phyloP scores from a whole-genome alignment of 2,888 invertebrate species.

The Sarcophaga variegata region DNA sequence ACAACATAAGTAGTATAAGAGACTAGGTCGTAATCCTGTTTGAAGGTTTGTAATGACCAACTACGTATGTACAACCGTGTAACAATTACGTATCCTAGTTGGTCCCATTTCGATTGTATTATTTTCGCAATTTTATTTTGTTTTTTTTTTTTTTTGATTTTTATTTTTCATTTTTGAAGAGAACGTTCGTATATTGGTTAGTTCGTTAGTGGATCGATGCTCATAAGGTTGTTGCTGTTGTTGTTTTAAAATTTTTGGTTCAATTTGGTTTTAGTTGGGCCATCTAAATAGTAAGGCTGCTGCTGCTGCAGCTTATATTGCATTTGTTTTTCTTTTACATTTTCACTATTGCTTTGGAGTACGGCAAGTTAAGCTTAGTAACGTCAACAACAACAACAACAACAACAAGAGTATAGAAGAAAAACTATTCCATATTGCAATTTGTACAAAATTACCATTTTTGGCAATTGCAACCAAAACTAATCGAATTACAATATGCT shows the following conservation, averaged over 20 bases:
- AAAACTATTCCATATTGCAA: constrained; percentile 74
- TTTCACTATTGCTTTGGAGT: constrained; percentile 20
- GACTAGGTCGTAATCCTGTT: too few relatives aligned
- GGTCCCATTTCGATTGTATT: constrained; percentile 30
- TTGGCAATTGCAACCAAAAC: constrained; percentile 74
- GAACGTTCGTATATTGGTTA: constrained; percentile 33
- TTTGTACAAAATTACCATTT: constrained; percentile 79
- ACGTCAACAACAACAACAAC: constrained; percentile 57
- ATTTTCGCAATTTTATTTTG: constrained; percentile 1
- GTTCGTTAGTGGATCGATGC: constrained; percentile 44
- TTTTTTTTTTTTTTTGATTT: background rate
- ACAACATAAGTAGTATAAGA: too few relatives aligned
- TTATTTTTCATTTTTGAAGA: background rate
- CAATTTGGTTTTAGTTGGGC: constrained; percentile 44
- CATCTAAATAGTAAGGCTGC: constrained; percentile 35
- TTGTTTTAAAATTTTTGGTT: constrained; percentile 12
- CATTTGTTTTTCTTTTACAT: background rate
- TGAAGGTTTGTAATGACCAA: too few relatives aligned
- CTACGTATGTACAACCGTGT: too few relatives aligned
- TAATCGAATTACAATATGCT: constrained; percentile 71
- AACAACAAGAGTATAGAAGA: too few relatives aligned
- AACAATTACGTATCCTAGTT: background rate
- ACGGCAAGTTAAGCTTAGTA: constrained; percentile 48
- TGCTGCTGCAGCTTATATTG: background rate
- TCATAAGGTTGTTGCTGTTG: constrained; percentile 5